phyloP scores from a whole-genome alignment of 2,888 invertebrate species.

The Nemotelus nigrinus region DNA sequence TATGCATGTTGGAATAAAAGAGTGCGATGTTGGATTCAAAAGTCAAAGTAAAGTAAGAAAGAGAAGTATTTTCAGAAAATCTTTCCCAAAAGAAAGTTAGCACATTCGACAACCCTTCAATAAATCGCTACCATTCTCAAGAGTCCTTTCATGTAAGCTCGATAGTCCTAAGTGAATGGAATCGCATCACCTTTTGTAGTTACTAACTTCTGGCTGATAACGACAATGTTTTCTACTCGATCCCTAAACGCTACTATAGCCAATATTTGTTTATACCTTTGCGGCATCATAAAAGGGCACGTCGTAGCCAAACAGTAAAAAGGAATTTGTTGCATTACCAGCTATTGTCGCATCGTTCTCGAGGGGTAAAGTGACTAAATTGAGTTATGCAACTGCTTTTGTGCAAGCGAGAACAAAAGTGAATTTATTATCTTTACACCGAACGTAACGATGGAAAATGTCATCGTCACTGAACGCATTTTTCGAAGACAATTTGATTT shows the following conservation, averaged over 20 bases:
- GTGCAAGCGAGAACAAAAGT: slow-evolving; percentile 40
- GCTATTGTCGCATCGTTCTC: slow-evolving; percentile 17
- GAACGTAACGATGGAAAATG: slow-evolving; percentile 22
- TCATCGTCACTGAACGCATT: slow-evolving; percentile 17
- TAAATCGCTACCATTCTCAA: slow-evolving; percentile 38
- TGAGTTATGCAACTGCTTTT: slow-evolving; percentile 46
- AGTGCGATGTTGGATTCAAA: too few relatives aligned
- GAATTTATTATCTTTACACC: slow-evolving; percentile 43
- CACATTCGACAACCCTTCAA: neutral
- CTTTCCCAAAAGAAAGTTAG: neutral
- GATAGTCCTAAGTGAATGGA: slow-evolving; percentile 46
- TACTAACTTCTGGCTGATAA: slow-evolving; percentile 30
- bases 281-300: slow-evolving; percentile 48
- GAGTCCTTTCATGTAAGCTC: slow-evolving; percentile 47
- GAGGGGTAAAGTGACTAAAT: slow-evolving; percentile 39
- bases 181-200: slow-evolving; percentile 39
- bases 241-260: slow-evolving; percentile 34
- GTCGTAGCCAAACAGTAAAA: slow-evolving; percentile 34
- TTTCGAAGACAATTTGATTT: neutral
- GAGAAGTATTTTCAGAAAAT: neutral
- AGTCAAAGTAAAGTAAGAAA: too few relatives aligned
- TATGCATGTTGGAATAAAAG: too few relatives aligned
- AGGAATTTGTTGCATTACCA: slow-evolving; percentile 42
- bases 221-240: slow-evolving; percentile 25
- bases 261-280: slow-evolving; percentile 52